phyloP scores from a whole-genome alignment of 2,797 vertebrate genomes.

The Rhynchotus rufescens region DNA sequence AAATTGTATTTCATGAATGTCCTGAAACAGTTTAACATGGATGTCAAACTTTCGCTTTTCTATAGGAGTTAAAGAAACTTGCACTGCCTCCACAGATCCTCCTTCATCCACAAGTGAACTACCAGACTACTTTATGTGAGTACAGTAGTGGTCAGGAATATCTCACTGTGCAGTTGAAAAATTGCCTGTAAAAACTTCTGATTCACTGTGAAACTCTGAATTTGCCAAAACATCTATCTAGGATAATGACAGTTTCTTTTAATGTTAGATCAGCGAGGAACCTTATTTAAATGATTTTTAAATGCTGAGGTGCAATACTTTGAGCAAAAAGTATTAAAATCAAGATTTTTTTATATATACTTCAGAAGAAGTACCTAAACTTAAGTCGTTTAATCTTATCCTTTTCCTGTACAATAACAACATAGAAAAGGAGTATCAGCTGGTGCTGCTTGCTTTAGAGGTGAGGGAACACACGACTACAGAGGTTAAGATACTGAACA shows the following conservation, averaged over 20 bases:
- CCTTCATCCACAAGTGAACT: conserved; percentile 81
- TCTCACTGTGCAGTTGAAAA: not conserved
- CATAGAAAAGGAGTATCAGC: not conserved
- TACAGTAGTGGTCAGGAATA: conserved; percentile 13
- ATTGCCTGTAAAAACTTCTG: not conserved
- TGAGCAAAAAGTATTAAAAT: no score
- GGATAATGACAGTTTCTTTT: conserved; percentile 3
- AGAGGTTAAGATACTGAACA: not conserved
- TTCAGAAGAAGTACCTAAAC: not conserved
- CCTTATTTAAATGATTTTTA: not conserved
- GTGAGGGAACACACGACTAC: not conserved
- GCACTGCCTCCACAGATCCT: conserved; percentile 77
- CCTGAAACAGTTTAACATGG: not conserved
- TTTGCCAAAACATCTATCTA: conserved; percentile 6
- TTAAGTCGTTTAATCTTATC: not conserved
- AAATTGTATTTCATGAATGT: not conserved
- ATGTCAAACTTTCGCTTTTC: conserved; percentile 52
- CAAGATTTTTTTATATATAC: no score
- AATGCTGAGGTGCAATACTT: not conserved
- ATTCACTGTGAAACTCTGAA: conserved; percentile 27
- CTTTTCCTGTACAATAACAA: not conserved
- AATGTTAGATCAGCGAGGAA: not conserved
- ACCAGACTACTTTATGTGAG: conserved; percentile 90
- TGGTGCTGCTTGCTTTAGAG: rapidly evolving
- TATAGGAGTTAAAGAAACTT: conserved; percentile 83